Evolutionary conservation across 1,140 invertebrate species (phyloP).

Genomic region (Epicauta chinensis): DNA sequence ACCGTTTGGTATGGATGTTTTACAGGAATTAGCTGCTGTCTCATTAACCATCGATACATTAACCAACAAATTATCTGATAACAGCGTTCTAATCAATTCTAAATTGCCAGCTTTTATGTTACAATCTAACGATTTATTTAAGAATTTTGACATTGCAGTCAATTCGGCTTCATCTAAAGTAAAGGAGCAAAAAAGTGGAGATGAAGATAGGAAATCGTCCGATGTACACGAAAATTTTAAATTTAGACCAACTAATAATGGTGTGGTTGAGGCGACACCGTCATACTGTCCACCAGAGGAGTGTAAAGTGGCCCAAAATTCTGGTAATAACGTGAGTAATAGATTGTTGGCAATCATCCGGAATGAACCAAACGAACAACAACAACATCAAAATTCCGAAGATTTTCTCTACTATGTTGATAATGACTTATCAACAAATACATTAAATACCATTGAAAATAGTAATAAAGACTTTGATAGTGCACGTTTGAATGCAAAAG

Average conservation of each 20-base stretch:
- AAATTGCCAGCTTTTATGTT: conserved; percentile 9
- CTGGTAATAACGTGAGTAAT: conserved; percentile 25
- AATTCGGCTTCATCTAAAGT: not conserved
- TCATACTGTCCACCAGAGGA: conserved; percentile 35
- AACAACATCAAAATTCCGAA: no score
- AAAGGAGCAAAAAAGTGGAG: no score
- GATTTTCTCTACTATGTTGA: no score
- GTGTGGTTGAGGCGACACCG: no score
- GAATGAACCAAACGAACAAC: conserved; percentile 33
- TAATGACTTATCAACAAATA: no score
- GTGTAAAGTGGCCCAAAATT: conserved; percentile 31
- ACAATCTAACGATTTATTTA: not conserved
- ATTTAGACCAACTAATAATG: no score
- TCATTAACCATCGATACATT: conserved; percentile 50
- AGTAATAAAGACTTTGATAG: conserved; percentile 1
- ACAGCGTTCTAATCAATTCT: not conserved
- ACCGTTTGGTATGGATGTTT: conserved; percentile 56
- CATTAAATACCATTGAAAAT: no score
- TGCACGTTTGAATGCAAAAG: conserved; percentile 44
- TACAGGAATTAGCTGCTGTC: conserved; percentile 58
- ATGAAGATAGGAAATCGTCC: conserved; percentile 44
- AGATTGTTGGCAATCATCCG: conserved; percentile 51
- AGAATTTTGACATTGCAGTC: conserved; percentile 18
- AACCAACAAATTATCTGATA: conserved; percentile 19
- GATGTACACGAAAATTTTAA: conserved; percentile 37